Evolutionary conservation across 2,113 vertebrate species (phyloP).

Genomic region (Saccopteryx leptura): DNA sequence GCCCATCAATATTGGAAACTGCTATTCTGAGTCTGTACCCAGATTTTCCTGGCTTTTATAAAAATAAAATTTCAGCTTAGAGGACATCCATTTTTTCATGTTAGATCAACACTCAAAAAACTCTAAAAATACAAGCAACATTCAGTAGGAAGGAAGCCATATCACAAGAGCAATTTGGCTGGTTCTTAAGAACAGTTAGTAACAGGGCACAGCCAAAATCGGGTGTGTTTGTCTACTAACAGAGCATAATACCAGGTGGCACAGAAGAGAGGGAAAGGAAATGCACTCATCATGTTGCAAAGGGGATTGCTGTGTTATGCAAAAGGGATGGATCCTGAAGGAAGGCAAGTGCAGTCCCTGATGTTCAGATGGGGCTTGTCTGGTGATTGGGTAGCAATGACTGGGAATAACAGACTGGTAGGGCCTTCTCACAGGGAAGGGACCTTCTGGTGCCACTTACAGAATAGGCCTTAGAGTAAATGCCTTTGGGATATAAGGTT

Average conservation of each 20-base stretch:
- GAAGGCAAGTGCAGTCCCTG: not conserved
- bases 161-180: slow-evolving; percentile 74
- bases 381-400: not conserved
- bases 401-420: not conserved
- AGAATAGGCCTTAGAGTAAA: not conserved
- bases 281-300: not conserved
- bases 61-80: slow-evolving; percentile 36
- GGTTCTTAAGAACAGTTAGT: slow-evolving; percentile 77
- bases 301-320: slow-evolving; percentile 9
- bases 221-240: slow-evolving; percentile 75
- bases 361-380: slow-evolving; percentile 41
- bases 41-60: slow-evolving; percentile 56
- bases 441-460: not conserved
- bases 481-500: not conserved
- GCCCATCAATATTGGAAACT: not conserved
- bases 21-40: slow-evolving; percentile 6
- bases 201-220: slow-evolving; percentile 64
- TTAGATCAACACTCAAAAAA: slow-evolving; percentile 33
- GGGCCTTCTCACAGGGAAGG: not conserved
- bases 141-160: slow-evolving; percentile 65
- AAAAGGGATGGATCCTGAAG: slow-evolving; percentile 37
- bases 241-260: slow-evolving; percentile 74
- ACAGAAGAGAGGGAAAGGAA: slow-evolving; percentile 1
- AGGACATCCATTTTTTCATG: not conserved
- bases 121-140: slow-evolving; percentile 72